Evolutionary conservation across 2,113 vertebrate genomes (phyloP), one percentile per base, ranked within the genome.

Genomic region (Pomatorhinus ruficollis): DNA sequence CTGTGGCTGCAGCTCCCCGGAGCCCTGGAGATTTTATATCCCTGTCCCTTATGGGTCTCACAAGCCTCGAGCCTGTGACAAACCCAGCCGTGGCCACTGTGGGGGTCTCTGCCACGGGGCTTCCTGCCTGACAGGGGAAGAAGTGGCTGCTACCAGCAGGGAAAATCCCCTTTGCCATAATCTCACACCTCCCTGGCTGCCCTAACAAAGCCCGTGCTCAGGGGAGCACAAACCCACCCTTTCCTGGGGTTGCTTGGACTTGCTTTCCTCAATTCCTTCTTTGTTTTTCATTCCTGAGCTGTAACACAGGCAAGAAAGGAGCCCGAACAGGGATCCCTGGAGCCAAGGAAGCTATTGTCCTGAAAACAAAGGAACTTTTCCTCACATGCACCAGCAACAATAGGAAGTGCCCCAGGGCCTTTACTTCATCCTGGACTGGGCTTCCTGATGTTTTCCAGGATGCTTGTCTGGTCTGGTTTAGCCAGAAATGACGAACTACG

Each of bases 331-430:
- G 45, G 76, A 60, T 92, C 83, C 83, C 87, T 54, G 80, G 66
- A 77, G 94, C 64, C 54, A 45, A 27, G 53, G 22, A 42, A 45
- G 39, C 75, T 52, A 96, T 93, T 97, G 90, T 95, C 86, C 85
- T 42, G 49, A 42, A 93, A 80, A 97, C 88, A 96, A 95, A 95
- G 60, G 27, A 42, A 80, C 75, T 83, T 94, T 84, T 95, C 75
- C 92, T 94, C 61, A 42, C 27, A 31, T 57, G 63, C 69, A 76
- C 45, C 49, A 88, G 68, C 54, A 85, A 88, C 70, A 93, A 90
- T 90, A 56, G 2, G 14, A 72, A 90, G 75, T 87, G 85, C 60
- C 35, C 10, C 9, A 60, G 74, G 82, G 81, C 63, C 45, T 92
- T 93, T 86, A 19, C 59, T 81, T 89, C 89, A 70, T 89, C 68